Evolutionary conservation across 2,113 vertebrate species (phyloP), one percentile per base, ranked within the genome.

Genomic region (Pterocles burchelli): DNA sequence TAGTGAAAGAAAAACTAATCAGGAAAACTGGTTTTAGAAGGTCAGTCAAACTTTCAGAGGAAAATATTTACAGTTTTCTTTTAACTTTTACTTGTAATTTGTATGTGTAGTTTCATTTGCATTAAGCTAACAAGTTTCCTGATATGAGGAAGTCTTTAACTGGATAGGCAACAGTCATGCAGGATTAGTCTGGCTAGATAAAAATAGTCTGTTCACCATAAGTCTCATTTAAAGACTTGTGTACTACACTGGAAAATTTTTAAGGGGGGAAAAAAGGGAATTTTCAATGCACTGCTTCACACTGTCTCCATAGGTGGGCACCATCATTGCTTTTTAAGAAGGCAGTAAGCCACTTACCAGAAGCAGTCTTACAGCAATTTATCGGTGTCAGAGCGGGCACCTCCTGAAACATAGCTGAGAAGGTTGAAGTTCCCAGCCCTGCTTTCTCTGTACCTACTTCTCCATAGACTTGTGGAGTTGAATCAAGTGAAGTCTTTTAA

Each of bases 281-380:
- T 75, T 58, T 90, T 93, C 34, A 48, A 38, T 33, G n/a, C 2
- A 17, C 12, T 72, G 21, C 29, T 73, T 87, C 29, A 26, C n/a
- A 3, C 8, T 41, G 7, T 17, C 38, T 74, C 41, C 0, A 0
- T 1, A 62, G 22, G 17, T 21, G 33, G 72, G 65, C 24, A 51
- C 16, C 45, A 86, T 9, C 14, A 25, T 0, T 1, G 2, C 28
- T 28, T 33, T 67, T 79, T 25, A 46, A 46, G 22, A 31, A 0
- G 0, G 29, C 41, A 63, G 14, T 10, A 29, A 54, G 15, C 4
- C 66, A 43, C 36, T 43, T 25, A n/a, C 24, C 45, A 93, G 43
- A 59, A 72, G 28, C 46, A 54, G 62, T 12, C 38, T 62, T 29
- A 38, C 7, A 26, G 46, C 1, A 2, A 38, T 13, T 77, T 29